Evolutionary conservation across 2,888 invertebrate genomes (phyloP).

Genomic region (Netelia melanura): DNA sequence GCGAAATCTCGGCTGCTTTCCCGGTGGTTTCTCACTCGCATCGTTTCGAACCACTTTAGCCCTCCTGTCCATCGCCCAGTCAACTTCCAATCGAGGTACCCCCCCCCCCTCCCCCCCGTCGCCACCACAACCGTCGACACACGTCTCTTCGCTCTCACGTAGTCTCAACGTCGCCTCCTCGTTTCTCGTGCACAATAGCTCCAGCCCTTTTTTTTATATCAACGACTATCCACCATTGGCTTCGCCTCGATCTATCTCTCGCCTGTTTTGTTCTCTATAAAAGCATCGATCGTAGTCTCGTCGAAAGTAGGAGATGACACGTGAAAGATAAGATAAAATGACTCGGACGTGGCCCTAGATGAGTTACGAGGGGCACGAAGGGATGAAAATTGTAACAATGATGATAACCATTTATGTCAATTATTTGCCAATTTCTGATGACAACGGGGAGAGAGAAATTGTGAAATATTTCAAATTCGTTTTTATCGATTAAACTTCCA

Average conservation of each 20-base stretch:
- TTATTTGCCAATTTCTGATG: no score
- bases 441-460: no score
- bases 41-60: conserved; percentile 66
- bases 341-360: conserved; percentile 13
- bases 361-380: neutral
- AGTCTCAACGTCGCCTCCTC: conserved; percentile 44
- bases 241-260: conserved; percentile 40
- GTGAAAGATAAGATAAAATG: conserved; percentile 61
- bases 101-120: conserved; percentile 18
- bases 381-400: conserved; percentile 39
- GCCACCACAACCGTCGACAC: neutral
- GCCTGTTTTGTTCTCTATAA: conserved; percentile 66
- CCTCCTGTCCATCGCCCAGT: conserved; percentile 68
- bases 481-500: no score
- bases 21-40: conserved; percentile 25
- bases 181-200: conserved; percentile 2
- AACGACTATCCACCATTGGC: conserved; percentile 42
- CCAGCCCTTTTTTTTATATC: conserved; percentile 38
- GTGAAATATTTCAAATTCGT: no score
- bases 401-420: neutral
- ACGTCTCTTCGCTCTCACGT: conserved; percentile 9
- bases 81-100: conserved; percentile 60
- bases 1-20: conserved; percentile 30
- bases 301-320: conserved; percentile 59
- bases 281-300: conserved; percentile 67